These are phyloP conservation scores for Macrosoma leucophasiata DNA, from an alignment of 2,888 invertebrate species.

Conservation along the genomic window DNA sequence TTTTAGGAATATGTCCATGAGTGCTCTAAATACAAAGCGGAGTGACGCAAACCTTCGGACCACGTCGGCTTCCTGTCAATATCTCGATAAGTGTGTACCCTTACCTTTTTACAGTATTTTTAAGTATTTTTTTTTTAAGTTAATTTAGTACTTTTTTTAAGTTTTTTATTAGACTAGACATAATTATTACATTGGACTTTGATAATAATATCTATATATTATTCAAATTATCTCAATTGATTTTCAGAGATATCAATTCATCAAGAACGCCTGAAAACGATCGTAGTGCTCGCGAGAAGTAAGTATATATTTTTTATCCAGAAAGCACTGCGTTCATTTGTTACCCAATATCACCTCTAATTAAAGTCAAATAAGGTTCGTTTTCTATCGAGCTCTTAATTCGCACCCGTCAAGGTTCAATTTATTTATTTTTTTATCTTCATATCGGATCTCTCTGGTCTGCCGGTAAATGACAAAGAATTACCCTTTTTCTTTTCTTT, in stretches of 20 bases:
- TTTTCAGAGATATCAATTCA: constrained; percentile 23
- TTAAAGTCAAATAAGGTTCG: too few relatives aligned
- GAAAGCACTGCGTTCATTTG: not conserved
- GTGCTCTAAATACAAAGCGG: constrained; percentile 33
- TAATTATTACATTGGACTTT: too few relatives aligned
- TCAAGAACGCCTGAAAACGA: constrained; percentile 29
- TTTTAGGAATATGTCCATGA: constrained; percentile 42
- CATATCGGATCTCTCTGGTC: too few relatives aligned
- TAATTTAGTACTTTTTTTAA: not conserved
- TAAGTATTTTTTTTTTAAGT: not conserved
- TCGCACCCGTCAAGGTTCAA: too few relatives aligned
- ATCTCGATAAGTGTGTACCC: constrained; percentile 23
- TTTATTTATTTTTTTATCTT: too few relatives aligned
- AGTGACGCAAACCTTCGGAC: constrained; percentile 33
- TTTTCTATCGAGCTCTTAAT: too few relatives aligned
- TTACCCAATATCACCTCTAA: too few relatives aligned
- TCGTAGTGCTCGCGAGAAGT: constrained; percentile 30
- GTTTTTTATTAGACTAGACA: too few relatives aligned
- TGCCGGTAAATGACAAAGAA: too few relatives aligned
- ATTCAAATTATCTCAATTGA: not conserved
- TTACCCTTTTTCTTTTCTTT: too few relatives aligned
- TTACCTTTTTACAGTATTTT: not conserved
- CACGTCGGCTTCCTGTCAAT: constrained; percentile 29
- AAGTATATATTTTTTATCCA: constrained; percentile 18
- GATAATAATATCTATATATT: not conserved